These are phyloP conservation scores for Ramphastos sulfuratus DNA, from an alignment of 2,113 vertebrate genomes.

Conservation along the genomic window DNA sequence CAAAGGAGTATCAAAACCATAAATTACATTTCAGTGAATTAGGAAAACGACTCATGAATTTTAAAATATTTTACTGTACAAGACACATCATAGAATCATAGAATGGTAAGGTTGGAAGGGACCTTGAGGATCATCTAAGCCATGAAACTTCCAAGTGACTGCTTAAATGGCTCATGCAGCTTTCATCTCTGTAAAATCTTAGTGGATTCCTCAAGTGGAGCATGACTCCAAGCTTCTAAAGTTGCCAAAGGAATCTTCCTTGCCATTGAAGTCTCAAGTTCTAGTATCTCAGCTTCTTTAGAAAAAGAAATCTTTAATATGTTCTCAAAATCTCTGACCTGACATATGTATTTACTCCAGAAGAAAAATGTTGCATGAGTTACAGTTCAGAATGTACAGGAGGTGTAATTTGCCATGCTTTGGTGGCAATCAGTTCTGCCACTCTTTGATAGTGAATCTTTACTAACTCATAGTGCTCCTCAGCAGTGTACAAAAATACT, in stretches of 20 bases:
- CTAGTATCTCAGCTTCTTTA: neutral
- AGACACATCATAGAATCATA: too few species aligned
- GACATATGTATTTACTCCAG: neutral
- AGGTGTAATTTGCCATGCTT: neutral
- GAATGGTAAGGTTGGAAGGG: too few species aligned
- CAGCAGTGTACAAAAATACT: neutral
- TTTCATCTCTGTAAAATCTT: neutral
- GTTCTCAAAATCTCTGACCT: neutral
- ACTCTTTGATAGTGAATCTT: neutral
- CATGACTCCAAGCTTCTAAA: neutral
- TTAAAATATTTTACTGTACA: neutral
- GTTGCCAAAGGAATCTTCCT: neutral
- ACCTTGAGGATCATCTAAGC: too few species aligned
- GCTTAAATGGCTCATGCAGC: neutral
- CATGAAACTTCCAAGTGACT: neutral
- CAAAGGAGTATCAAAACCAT: neutral
- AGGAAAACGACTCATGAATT: neutral
- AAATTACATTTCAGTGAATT: neutral
- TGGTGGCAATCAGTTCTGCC: neutral
- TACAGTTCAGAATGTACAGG: neutral
- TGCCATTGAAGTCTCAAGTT: neutral
- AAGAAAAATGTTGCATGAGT: neutral
- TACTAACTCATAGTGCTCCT: neutral
- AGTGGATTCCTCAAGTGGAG: neutral
- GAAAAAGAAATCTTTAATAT: neutral